These are phyloP conservation scores for Paramormyrops kingsleyae DNA, from an alignment of 2,113 vertebrate species.

Conservation along the genomic window DNA sequence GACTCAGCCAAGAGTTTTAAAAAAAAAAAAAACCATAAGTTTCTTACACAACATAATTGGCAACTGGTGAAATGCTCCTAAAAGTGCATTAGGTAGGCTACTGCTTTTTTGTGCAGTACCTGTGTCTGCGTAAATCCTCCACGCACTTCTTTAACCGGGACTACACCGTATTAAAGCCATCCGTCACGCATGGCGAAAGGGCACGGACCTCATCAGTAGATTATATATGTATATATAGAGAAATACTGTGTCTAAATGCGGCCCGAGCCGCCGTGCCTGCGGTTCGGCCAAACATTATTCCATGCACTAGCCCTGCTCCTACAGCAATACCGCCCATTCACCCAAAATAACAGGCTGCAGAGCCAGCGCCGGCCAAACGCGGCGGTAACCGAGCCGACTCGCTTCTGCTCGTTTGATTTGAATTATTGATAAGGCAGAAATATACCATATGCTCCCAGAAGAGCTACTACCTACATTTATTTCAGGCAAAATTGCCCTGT, in stretches of 20 bases:
- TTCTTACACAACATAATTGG: background rate
- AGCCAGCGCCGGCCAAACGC: slow-evolving; percentile 87
- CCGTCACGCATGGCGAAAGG: background rate
- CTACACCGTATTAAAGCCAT: background rate
- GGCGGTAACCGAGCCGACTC: slow-evolving; percentile 79
- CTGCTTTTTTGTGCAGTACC: background rate
- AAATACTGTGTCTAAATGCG: background rate
- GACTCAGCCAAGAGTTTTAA: background rate
- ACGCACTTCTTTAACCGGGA: background rate
- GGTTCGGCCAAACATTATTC: slow-evolving; percentile 48
- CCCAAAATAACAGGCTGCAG: slow-evolving; percentile 65
- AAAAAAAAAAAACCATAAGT: background rate
- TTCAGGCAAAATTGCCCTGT: slow-evolving; percentile 77
- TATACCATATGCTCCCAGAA: slow-evolving; percentile 86
- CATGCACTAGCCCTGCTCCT: slow-evolving; percentile 76
- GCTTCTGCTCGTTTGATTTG: slow-evolving; percentile 92
- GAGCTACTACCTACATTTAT: slow-evolving; percentile 76
- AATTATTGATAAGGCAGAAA: slow-evolving; percentile 92
- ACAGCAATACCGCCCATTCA: slow-evolving; percentile 82
- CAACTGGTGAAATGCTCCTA: background rate
- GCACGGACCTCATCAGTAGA: background rate
- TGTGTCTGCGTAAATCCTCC: background rate
- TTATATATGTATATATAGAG: background rate
- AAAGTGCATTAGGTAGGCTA: background rate
- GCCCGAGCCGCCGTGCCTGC: background rate